Base-by-base conservation (phyloP, 2,113 vertebrate genomes). In the Rutilus rutilus region DNA sequence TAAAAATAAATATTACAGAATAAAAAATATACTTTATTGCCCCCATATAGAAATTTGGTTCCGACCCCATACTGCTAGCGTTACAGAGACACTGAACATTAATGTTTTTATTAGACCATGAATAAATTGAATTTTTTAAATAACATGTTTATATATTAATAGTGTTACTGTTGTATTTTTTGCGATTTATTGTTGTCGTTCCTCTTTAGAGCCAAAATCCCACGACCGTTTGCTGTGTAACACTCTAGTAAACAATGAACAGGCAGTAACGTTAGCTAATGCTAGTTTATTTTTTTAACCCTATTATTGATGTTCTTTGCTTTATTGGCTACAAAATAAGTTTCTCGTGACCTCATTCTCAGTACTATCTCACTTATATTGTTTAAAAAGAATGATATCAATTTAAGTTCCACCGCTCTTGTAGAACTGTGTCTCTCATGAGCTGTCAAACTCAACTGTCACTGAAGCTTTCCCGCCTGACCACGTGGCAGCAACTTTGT, bases 401-500 rank as follows among this genome's bases (percentile, higher is more conserved):
- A 23, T 78, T 12, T 7, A 7, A 23, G 10, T 78, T 36, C 21
- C 27, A 7, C 52, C 30, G 33, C 1, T 36, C 17, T 39, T 78
- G 4, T 17, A 45, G 3, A 3, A 25, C 8, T 27, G 1, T 6
- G 9, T 10, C 36, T 0, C 4, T 0, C 4, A 1, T 30, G 39
- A 71, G 71, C 83, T 90, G 89, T 90, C 87, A 90, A 88, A 79
- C 69, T 78, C 62, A 78, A 82, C 73, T 67, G 73, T 73, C 50
- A 81, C 14, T 5, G 59, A 65, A 81, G 78, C 17, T 1, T 47
- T 80, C 78, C 87, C 69, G 82, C 65, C 33, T 27, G 54, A 86
- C n/a, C 89, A 90, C 89, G 87, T 90, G 89, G 73, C 73, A 78
- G 30, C 71, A 80, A 78, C 78, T 52, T 65, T 90, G 89, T 90